These are phyloP conservation scores for Poeciliopsis turneri DNA, from an alignment of 2,797 vertebrate species.

Conservation along the genomic window DNA sequence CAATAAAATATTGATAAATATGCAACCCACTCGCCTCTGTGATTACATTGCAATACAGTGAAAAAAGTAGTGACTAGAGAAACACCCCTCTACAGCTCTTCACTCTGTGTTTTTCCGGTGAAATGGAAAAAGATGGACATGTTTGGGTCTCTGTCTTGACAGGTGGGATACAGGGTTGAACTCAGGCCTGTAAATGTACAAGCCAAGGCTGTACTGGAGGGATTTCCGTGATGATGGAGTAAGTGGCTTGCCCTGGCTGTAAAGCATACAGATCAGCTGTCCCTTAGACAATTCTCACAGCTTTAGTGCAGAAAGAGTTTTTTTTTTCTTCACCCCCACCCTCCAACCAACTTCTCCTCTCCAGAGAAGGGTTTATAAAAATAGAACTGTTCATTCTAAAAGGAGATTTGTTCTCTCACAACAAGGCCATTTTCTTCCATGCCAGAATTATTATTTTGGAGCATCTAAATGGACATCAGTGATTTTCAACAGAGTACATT, in stretches of 20 bases:
- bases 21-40: constrained; percentile 56
- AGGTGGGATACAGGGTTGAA: constrained; percentile 71
- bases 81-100: constrained; percentile 50
- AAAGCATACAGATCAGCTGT: constrained; percentile 67
- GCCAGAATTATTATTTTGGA: constrained; percentile 50
- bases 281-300: constrained; percentile 64
- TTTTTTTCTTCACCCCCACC: background rate
- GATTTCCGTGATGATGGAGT: constrained; percentile 75
- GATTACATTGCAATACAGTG: constrained; percentile 63
- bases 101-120: constrained; percentile 30
- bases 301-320: constrained; percentile 41
- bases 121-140: constrained; percentile 74
- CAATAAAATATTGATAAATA: constrained; percentile 77
- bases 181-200: constrained; percentile 71
- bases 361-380: constrained; percentile 64
- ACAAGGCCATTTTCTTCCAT: constrained; percentile 41
- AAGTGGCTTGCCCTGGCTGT: constrained; percentile 64
- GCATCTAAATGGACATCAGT: constrained; percentile 54
- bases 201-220: constrained; percentile 68
- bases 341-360: constrained; percentile 15
- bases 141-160: constrained; percentile 73
- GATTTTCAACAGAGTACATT: constrained; percentile 50
- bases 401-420: constrained; percentile 45
- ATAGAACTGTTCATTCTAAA: constrained; percentile 58
- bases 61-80: constrained; percentile 42